phyloP scores from a whole-genome alignment of 2,888 invertebrate species.

The Scotopteryx bipunctaria region DNA sequence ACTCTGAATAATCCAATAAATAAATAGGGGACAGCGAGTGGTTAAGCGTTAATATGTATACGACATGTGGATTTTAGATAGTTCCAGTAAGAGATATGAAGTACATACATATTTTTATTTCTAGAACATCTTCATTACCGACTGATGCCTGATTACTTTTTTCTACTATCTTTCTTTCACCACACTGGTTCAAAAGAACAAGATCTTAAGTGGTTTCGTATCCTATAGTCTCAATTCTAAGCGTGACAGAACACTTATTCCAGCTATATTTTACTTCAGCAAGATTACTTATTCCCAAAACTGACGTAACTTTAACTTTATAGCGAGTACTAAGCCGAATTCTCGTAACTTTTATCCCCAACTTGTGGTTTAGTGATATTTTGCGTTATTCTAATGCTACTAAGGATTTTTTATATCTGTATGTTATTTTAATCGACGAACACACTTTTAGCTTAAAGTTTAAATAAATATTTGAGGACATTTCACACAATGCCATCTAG shows the following conservation, averaged over 20 bases:
- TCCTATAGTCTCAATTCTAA: conserved; percentile 3
- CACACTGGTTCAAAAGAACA: too few species aligned
- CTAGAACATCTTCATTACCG: background rate
- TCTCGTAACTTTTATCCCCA: conserved; percentile 16
- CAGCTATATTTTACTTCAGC: background rate
- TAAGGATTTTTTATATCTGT: background rate
- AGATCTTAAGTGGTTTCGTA: background rate
- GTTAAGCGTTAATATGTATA: conserved; percentile 43
- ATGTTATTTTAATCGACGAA: background rate
- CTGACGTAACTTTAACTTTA: conserved; percentile 22
- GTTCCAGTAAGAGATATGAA: too few species aligned
- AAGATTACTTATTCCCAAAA: conserved; percentile 15
- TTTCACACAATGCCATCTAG: too few species aligned
- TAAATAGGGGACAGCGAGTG: conserved; percentile 44
- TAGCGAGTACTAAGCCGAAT: conserved; percentile 21
- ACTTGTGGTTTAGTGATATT: conserved; percentile 15
- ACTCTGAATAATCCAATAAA: conserved; percentile 50
- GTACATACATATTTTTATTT: background rate
- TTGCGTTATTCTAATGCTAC: conserved; percentile 1
- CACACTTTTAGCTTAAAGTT: too few species aligned
- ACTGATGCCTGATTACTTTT: background rate
- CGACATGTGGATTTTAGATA: background rate
- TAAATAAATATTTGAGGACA: too few species aligned
- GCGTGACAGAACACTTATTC: background rate
- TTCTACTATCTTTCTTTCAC: too few species aligned